These are phyloP conservation scores for Drosophila bocki DNA, from an alignment of 1,140 invertebrate species.

Conservation along the genomic window DNA sequence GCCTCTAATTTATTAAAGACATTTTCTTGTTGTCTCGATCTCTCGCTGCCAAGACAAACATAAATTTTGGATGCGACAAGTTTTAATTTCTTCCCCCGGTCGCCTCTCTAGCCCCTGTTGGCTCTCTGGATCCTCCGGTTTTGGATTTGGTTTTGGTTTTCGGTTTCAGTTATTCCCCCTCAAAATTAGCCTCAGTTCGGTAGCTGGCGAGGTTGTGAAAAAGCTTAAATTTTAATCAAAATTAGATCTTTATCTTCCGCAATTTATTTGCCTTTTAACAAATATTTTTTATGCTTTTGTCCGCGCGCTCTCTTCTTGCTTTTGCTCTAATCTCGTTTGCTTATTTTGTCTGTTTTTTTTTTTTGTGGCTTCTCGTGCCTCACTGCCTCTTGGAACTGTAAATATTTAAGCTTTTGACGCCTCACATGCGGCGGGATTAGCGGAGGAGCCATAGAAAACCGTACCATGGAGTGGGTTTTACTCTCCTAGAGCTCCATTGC, in stretches of 20 bases:
- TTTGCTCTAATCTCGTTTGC: slow-evolving; percentile 55
- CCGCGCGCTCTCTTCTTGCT: slow-evolving; percentile 44
- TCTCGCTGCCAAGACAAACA: slow-evolving; percentile 62
- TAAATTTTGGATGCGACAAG: slow-evolving; percentile 72
- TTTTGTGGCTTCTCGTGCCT: slow-evolving; percentile 16
- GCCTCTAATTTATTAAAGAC: slow-evolving; percentile 78
- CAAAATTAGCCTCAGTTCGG: slow-evolving; percentile 48
- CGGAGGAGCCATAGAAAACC: not conserved
- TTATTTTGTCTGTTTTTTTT: slow-evolving; percentile 6
- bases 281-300: slow-evolving; percentile 73
- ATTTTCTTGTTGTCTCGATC: slow-evolving; percentile 36
- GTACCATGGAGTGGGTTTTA: not conserved
- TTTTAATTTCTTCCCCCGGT: slow-evolving; percentile 68
- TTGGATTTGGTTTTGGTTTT: slow-evolving; percentile 3
- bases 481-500: slow-evolving; percentile 48
- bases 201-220: slow-evolving; percentile 79
- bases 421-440: slow-evolving; percentile 57
- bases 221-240: slow-evolving; percentile 84
- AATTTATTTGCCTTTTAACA: slow-evolving; percentile 81
- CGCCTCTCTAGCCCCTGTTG: not conserved
- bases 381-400: slow-evolving; percentile 42
- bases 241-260: slow-evolving; percentile 79
- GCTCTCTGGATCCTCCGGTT: slow-evolving; percentile 5
- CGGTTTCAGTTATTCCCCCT: slow-evolving; percentile 2
- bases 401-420: slow-evolving; percentile 84